Base-by-base conservation (phyloP, 2,888 invertebrate species). In the Chloromyia formosa region DNA sequence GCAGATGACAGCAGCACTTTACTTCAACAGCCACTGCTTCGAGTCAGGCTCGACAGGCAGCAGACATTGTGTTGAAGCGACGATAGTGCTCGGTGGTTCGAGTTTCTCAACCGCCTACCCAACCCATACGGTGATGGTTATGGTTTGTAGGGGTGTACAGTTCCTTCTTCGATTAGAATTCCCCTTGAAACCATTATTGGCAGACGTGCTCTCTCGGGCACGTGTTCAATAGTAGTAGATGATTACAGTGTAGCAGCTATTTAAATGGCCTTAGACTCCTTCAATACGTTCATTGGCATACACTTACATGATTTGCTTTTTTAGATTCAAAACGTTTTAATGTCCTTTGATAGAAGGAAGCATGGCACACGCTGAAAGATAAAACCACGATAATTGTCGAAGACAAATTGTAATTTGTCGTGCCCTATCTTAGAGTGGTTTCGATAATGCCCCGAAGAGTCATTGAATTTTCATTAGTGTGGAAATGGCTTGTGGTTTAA, bases 1-100 rank as follows among this genome's bases (percentile, higher is more conserved):
- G 56, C 71, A 71, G 71, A 71, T 71, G 71, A 56, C 71, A 71
- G 56, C 71, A 35, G 27, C 27, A n/a, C 60, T 27, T 60, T 23
- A 23, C 22, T 20, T 58, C 35, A 45, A 49, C 66, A 22, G 66
- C 66, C 49, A 22, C 45, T 35, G 9, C n/a, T 66, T 62, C 49
- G 3, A 45, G 45, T 45, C 45, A 45, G 66, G 12, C 49, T 49
- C 49, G 12, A n/a, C 12, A 35, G 27, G 27, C 27, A 35, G 27
- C 27, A 35, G 27, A 7, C 27, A 35, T 35, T 35, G 27, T 35
- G 27, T 35, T 2, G 7, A 2, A 2, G 7, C 7, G 7, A 35
- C 3, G 27, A 35, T 35, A 35, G 27, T 35, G 27, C 27, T 27
- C 12, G 62, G 18, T 42, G 62, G 12, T 62, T 61, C 61, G n/a